A percentile compares a stretch with the other conserved stretches of the same genome.
Conservation (phyloP, 2,888 invertebrate genomes). For the Chironomus riparius region DNA sequence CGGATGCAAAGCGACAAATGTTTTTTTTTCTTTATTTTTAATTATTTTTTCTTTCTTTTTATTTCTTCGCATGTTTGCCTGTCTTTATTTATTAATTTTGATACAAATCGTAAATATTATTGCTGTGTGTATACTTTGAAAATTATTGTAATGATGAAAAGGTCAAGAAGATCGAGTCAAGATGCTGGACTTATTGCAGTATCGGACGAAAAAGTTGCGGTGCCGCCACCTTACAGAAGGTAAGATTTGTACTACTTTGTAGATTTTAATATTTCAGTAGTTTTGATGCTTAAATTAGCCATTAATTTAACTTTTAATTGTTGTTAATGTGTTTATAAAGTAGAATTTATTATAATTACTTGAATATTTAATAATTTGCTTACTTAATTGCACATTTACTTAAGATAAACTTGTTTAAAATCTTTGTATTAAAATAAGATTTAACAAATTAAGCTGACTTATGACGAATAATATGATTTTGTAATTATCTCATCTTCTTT, state of each 20-base stretch:
- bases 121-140: conserved; percentile 34
- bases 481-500: too few relatives aligned
- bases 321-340: too few relatives aligned
- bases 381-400: too few relatives aligned
- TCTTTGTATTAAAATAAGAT: too few relatives aligned
- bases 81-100: conserved; percentile 28
- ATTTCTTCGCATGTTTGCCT: conserved; percentile 34
- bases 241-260: conserved; percentile 37
- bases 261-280: too few relatives aligned
- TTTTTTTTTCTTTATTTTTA: conserved; percentile 1
- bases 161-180: conserved; percentile 82
- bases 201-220: conserved; percentile 49
- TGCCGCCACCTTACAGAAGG: conserved; percentile 48
- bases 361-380: too few relatives aligned
- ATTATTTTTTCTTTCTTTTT: conserved; percentile 33
- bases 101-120: not conserved
- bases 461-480: too few relatives aligned
- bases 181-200: conserved; percentile 59
- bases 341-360: too few relatives aligned
- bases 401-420: too few relatives aligned
- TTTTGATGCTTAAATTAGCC: too few relatives aligned
- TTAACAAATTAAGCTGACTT: too few relatives aligned
- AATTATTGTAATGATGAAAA: conserved; percentile 46
- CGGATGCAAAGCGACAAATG: not conserved
- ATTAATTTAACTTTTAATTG: too few relatives aligned